Percentiles rank a stretch among this genome's conserved stretches.
Evolutionary conservation across 2,888 invertebrate species (phyloP).

Genomic region (Sarcophaga caerulescens): DNA sequence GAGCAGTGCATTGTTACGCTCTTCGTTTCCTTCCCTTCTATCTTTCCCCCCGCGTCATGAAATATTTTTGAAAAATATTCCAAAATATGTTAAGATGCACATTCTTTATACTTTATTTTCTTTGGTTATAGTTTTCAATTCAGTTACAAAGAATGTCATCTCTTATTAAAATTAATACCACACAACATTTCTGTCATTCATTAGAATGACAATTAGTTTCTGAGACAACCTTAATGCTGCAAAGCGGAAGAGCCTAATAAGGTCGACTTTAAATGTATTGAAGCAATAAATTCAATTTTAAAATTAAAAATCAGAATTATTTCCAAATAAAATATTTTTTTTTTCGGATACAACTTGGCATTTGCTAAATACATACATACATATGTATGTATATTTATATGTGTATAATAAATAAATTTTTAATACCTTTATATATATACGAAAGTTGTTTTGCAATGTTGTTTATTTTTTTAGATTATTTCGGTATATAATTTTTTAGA

Average conservation of each 20-base stretch:
- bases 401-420: slow-evolving; percentile 51
- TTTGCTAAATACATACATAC: background rate
- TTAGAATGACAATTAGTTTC: too few relatives aligned
- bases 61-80: too few relatives aligned
- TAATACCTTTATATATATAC: slow-evolving; percentile 51
- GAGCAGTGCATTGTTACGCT: too few relatives aligned
- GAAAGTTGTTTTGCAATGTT: slow-evolving; percentile 28
- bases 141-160: too few relatives aligned
- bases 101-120: too few relatives aligned
- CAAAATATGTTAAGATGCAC: too few relatives aligned
- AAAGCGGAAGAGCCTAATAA: background rate
- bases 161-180: too few relatives aligned
- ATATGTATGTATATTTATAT: background rate
- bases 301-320: background rate
- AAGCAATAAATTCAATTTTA: background rate
- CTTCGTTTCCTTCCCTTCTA: too few relatives aligned
- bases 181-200: too few relatives aligned
- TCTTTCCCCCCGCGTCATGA: too few relatives aligned
- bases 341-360: slow-evolving; percentile 19
- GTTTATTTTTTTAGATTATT: slow-evolving; percentile 42
- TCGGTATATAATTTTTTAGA: slow-evolving; percentile 24
- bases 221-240: too few relatives aligned
- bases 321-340: background rate
- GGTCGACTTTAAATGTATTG: background rate
- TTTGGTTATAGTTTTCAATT: too few relatives aligned